phyloP scores from a whole-genome alignment of 2,797 vertebrate genomes.

The Oryzias dopingdopingensis region DNA sequence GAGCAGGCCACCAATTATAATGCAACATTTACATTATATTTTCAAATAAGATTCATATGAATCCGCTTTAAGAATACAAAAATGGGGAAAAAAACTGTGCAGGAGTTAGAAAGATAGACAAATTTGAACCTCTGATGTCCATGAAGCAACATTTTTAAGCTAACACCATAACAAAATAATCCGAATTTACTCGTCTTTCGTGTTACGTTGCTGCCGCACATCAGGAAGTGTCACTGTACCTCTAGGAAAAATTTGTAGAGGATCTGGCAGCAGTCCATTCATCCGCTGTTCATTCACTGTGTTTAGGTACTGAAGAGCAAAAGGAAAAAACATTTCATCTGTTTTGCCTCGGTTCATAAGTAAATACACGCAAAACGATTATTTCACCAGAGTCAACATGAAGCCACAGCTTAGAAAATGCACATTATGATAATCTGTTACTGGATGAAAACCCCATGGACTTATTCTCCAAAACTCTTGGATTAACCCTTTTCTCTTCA shows the following conservation, averaged over 20 bases:
- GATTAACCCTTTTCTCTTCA: conserved; percentile 75
- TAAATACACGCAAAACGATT: conserved; percentile 22
- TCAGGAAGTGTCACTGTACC: conserved; percentile 73
- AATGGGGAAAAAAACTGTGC: neutral
- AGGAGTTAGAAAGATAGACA: neutral
- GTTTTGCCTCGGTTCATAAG: neutral
- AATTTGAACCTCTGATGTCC: conserved; percentile 21
- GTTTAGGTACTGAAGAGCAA: conserved; percentile 88
- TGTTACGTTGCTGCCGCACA: conserved; percentile 13
- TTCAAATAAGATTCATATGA: conserved; percentile 8
- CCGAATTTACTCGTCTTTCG: conserved; percentile 7
- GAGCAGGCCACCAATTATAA: conserved; percentile 34
- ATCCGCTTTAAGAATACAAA: conserved; percentile 16
- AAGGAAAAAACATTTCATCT: neutral
- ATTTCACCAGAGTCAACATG: conserved; percentile 49
- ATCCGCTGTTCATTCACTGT: conserved; percentile 94
- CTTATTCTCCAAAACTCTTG: conserved; percentile 70
- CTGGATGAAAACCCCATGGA: conserved; percentile 65
- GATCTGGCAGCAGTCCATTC: conserved; percentile 91
- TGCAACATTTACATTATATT: conserved; percentile 8
- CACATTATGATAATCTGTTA: conserved; percentile 69
- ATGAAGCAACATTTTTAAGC: conserved; percentile 24
- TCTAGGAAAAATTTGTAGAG: conserved; percentile 98
- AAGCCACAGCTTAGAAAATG: conserved; percentile 38
- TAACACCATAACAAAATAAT: conserved; percentile 9